These are phyloP conservation scores for Blastomussa wellsi DNA, from an alignment of 92 coral and sea anemone genomes.

Conservation along the genomic window DNA sequence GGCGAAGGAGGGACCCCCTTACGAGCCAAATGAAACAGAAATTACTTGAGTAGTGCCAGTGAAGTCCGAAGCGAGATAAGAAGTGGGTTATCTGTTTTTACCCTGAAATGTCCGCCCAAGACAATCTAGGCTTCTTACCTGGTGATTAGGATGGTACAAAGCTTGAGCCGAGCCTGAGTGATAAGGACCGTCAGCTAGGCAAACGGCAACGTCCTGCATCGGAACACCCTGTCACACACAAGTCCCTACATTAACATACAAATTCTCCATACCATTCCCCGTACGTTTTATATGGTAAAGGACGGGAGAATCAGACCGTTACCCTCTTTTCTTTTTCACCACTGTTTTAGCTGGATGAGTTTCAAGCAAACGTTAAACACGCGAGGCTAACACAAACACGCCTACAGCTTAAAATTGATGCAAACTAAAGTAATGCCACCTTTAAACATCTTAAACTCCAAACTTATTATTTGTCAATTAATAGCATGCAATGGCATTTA, in stretches of 20 bases:
- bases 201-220: constrained; percentile 70
- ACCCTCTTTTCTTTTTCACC: background rate
- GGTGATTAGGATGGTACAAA: constrained; percentile 78
- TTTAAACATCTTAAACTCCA: background rate
- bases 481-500: background rate
- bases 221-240: constrained; percentile 63
- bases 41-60: background rate
- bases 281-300: background rate
- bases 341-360: background rate
- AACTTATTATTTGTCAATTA: background rate
- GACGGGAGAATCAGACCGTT: background rate
- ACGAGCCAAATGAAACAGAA: background rate
- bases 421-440: no score
- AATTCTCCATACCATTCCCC: background rate
- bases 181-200: constrained; percentile 73
- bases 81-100: background rate
- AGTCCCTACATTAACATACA: background rate
- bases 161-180: constrained; percentile 74
- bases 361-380: background rate
- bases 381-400: background rate
- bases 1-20: no score
- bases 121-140: constrained; percentile 19
- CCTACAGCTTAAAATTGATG: background rate
- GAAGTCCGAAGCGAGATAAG: background rate
- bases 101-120: background rate